These are phyloP conservation scores for Dreissena rostriformis DNA, from an alignment of 1,140 invertebrate species.

Conservation along the genomic window DNA sequence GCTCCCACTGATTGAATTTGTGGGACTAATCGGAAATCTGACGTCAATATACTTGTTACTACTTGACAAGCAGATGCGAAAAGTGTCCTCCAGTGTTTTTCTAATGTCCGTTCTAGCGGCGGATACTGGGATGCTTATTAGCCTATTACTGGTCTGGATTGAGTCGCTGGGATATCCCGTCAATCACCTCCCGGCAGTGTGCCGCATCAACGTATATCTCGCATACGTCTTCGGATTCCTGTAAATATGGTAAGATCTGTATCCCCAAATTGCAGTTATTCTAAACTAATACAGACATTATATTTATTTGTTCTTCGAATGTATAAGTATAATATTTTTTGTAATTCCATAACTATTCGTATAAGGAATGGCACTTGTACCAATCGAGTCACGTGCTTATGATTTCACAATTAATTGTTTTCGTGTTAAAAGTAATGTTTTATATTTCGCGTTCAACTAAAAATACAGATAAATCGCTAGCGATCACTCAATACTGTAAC, in stretches of 20 bases:
- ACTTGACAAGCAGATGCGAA: conserved; percentile 50
- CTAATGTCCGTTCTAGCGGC: conserved; percentile 62
- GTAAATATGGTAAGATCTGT: conserved; percentile 85
- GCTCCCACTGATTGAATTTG: conserved; percentile 61
- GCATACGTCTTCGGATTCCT: conserved; percentile 88
- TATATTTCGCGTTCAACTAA: too few relatives aligned
- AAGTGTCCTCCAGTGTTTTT: conserved; percentile 65
- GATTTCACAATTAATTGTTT: too few relatives aligned
- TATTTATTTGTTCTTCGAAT: too few relatives aligned
- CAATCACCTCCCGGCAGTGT: conserved; percentile 76
- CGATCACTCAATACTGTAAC: too few relatives aligned
- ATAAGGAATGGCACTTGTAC: too few relatives aligned
- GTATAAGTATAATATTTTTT: too few relatives aligned
- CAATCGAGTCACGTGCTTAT: not conserved
- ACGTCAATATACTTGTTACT: conserved; percentile 59
- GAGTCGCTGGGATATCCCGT: conserved; percentile 59
- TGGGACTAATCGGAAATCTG: conserved; percentile 62
- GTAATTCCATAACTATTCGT: too few relatives aligned
- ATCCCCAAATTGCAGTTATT: not conserved
- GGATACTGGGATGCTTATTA: conserved; percentile 62
- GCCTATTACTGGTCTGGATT: conserved; percentile 63
- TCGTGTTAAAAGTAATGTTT: too few relatives aligned
- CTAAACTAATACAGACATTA: not conserved
- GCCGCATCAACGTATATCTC: conserved; percentile 88
- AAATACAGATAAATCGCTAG: too few relatives aligned